Evolutionary conservation across 2,113 vertebrate genomes (phyloP).

Genomic region (Oreochromis tanganicae): DNA sequence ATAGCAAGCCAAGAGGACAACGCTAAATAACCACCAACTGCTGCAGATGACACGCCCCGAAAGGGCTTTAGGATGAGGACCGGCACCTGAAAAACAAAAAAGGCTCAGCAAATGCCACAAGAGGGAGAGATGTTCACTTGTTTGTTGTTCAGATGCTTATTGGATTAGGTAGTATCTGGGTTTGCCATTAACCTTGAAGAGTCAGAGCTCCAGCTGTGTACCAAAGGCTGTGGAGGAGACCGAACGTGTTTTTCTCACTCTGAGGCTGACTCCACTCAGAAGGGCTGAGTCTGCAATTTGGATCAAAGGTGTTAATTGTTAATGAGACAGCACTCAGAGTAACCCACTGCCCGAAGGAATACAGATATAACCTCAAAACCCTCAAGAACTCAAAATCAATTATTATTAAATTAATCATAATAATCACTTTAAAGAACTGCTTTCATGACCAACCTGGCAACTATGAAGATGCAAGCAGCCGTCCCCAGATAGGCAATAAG

Average conservation of each 20-base stretch:
- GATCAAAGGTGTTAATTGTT: not conserved
- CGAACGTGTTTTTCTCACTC: slow-evolving; percentile 75
- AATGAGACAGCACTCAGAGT: not conserved
- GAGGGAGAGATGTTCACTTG: not conserved
- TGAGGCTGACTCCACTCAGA: slow-evolving; percentile 82
- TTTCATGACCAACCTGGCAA: slow-evolving; percentile 70
- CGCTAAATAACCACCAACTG: slow-evolving; percentile 84
- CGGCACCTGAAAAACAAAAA: slow-evolving; percentile 67
- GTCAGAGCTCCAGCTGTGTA: slow-evolving; percentile 80
- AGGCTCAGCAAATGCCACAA: not conserved
- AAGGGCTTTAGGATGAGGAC: slow-evolving; percentile 77
- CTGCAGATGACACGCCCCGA: slow-evolving; percentile 77
- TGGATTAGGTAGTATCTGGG: not conserved
- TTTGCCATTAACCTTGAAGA: slow-evolving; percentile 76
- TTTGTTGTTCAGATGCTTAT: not conserved
- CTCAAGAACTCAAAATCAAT: not conserved
- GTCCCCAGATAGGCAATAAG: slow-evolving; percentile 81
- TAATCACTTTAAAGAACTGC: not conserved
- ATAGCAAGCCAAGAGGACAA: slow-evolving; percentile 81
- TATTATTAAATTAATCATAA: not conserved
- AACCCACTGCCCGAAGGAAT: not conserved
- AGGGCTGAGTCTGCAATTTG: slow-evolving; percentile 78
- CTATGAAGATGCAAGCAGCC: slow-evolving; percentile 77
- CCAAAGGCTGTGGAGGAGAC: slow-evolving; percentile 82
- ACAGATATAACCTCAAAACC: not conserved